Conservation (phyloP, 2,113 vertebrate genomes). For the Tapirus terrestris region DNA sequence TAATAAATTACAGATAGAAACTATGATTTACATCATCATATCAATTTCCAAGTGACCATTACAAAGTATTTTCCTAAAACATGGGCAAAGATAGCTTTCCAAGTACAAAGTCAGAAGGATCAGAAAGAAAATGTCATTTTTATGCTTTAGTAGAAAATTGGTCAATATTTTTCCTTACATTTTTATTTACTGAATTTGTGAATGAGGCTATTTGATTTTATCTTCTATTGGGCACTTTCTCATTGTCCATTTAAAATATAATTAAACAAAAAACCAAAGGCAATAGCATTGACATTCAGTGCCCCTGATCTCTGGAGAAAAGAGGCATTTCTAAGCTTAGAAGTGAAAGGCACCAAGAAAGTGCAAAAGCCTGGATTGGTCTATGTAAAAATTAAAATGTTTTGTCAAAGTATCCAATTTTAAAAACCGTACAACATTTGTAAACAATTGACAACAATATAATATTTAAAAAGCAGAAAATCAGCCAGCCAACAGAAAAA, state of each 20-base stretch:
- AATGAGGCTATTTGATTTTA: neutral
- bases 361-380: neutral
- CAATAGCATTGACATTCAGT: neutral
- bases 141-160: neutral
- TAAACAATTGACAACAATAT: neutral
- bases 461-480: neutral
- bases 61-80: neutral
- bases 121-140: neutral
- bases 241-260: neutral
- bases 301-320: neutral
- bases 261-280: neutral
- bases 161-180: neutral
- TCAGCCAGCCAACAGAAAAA: neutral
- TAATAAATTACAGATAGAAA: neutral
- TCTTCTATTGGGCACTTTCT: neutral
- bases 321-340: neutral
- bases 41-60: neutral
- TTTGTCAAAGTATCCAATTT: neutral
- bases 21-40: neutral
- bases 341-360: neutral
- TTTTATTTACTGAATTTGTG: neutral
- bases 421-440: neutral
- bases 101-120: neutral
- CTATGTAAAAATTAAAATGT: neutral
- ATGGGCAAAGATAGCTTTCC: neutral